A percentile compares a stretch with the other conserved stretches of the same genome.
Conservation (phyloP, 2,797 vertebrate species). For the Amazona finschi region DNA sequence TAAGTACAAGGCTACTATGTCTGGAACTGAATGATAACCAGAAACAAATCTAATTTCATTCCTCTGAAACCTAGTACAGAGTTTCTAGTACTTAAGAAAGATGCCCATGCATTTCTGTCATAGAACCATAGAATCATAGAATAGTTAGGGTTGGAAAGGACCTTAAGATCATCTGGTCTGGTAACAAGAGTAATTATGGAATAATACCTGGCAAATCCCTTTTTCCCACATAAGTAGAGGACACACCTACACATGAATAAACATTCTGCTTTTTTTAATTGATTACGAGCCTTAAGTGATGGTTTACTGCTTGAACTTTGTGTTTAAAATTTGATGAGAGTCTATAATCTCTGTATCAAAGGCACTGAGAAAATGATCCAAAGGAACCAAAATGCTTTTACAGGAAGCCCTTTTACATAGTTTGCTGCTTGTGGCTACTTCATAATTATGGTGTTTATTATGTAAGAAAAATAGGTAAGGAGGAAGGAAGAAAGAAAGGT, state of each 20-base stretch:
- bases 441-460: background rate
- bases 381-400: constrained; percentile 34
- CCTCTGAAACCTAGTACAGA: background rate
- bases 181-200: background rate
- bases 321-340: constrained; percentile 7
- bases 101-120: background rate
- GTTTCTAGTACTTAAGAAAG: background rate
- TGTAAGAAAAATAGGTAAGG: background rate
- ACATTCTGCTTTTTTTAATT: background rate
- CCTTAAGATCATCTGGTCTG: too few species aligned
- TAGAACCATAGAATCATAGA: too few species aligned
- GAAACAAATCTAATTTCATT: background rate
- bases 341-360: constrained; percentile 22
- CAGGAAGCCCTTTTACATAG: background rate
- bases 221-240: background rate
- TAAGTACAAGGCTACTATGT: background rate
- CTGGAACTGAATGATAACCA: background rate
- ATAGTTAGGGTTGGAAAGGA: too few species aligned
- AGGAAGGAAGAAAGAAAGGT: background rate
- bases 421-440: background rate
- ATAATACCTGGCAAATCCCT: background rate
- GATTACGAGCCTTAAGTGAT: background rate
- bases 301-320: constrained; percentile 3
- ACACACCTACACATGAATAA: background rate
- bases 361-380: constrained; percentile 12